Evolutionary conservation across 2,888 invertebrate species (phyloP).

Genomic region (Drosophila kanekoi): DNA sequence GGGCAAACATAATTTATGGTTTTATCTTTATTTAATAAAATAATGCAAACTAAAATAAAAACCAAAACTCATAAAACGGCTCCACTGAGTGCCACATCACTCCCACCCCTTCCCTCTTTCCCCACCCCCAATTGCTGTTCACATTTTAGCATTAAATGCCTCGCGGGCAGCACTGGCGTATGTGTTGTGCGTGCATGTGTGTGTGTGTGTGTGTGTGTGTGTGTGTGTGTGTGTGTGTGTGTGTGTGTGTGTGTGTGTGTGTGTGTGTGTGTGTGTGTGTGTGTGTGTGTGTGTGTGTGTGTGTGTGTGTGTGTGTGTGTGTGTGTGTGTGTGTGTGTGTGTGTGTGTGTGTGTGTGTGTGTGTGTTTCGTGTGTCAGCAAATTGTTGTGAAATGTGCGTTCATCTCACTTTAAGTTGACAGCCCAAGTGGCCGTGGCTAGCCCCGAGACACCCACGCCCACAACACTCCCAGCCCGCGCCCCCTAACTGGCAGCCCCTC

Average conservation of each 20-base stretch:
- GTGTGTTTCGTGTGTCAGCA: conserved; percentile 44
- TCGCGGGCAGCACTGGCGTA: conserved; percentile 11
- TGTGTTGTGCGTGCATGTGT: neutral
- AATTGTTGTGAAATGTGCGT: conserved; percentile 65
- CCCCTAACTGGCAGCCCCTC: neutral
- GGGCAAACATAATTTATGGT: conserved; percentile 79
- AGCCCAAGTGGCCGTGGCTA: conserved; percentile 54
- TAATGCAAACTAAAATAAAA: conserved; percentile 67
- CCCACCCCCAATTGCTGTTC: neutral
- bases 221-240: neutral
- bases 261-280: neutral
- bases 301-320: neutral
- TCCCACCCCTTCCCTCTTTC: too few relatives aligned
- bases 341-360: neutral
- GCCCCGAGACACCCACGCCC: neutral
- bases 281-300: neutral
- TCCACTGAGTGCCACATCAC: conserved; percentile 7
- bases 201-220: neutral
- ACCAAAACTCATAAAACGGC: conserved; percentile 34
- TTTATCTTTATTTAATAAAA: conserved; percentile 80
- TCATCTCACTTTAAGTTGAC: conserved; percentile 38
- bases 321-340: neutral
- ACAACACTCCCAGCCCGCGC: neutral
- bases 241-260: neutral
- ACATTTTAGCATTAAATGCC: conserved; percentile 9